These are phyloP conservation scores for Coleophora flavipennella DNA, from an alignment of 2,888 invertebrate genomes.

Conservation along the genomic window DNA sequence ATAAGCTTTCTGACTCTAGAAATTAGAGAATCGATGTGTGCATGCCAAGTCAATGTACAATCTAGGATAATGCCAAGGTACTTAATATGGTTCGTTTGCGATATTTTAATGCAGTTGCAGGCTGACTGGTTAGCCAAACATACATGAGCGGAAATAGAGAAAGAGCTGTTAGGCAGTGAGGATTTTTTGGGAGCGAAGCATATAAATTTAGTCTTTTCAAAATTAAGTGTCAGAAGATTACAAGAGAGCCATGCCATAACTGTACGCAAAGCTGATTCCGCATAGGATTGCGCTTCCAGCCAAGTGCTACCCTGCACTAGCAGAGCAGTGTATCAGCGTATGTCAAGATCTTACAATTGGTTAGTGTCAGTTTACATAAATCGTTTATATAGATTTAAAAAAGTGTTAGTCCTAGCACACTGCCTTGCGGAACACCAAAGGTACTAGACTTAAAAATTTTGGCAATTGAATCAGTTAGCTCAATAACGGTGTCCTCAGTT, in stretches of 20 bases:
- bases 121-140: too few species aligned
- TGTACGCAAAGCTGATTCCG: conserved; percentile 2
- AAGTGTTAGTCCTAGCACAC: background rate
- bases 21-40: conserved; percentile 1
- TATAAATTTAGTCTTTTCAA: background rate
- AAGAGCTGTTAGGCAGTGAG: too few species aligned
- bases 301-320: conserved; percentile 5
- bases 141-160: too few species aligned
- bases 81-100: background rate
- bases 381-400: conserved; percentile 3
- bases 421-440: conserved; percentile 2
- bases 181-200: too few species aligned
- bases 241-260: conserved; percentile 3
- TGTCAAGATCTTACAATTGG: conserved; percentile 1
- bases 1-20: background rate
- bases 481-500: conserved; percentile 2
- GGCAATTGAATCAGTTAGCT: background rate
- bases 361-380: background rate
- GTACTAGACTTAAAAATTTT: background rate
- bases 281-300: background rate
- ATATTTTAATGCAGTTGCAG: too few species aligned
- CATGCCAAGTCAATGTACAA: conserved; percentile 1
- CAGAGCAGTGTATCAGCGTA: conserved; percentile 10
- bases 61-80: conserved; percentile 6
- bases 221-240: conserved; percentile 7